Evolutionary conservation across 2,888 invertebrate species (phyloP).

Genomic region (Choristoneura rosaceana): DNA sequence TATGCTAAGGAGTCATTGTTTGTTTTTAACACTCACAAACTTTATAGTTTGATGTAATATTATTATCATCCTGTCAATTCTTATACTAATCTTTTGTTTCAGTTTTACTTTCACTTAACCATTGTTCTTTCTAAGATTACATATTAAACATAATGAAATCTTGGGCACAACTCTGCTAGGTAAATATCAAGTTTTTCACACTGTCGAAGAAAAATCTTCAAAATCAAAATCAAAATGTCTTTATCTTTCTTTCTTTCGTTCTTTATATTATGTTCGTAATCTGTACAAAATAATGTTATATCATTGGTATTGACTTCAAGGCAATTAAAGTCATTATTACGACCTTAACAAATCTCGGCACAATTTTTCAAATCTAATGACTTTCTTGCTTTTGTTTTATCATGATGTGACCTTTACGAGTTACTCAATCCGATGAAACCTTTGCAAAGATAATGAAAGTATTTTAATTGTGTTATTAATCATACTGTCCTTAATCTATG

Average conservation of each 20-base stretch:
- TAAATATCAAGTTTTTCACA: background rate
- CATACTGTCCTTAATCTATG: conserved; percentile 16
- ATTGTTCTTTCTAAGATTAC: too few species aligned
- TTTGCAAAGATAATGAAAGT: conserved; percentile 5
- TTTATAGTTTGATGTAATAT: background rate
- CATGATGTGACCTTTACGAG: conserved; percentile 26
- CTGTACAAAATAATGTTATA: conserved; percentile 2
- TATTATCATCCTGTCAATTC: too few species aligned
- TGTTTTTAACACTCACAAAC: background rate
- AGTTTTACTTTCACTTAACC: too few species aligned
- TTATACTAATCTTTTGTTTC: too few species aligned
- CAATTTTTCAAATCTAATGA: conserved; percentile 37
- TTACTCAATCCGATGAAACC: conserved; percentile 11
- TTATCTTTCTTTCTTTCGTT: too few species aligned
- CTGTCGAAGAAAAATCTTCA: background rate
- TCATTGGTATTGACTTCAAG: conserved; percentile 32
- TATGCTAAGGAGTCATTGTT: conserved; percentile 2
- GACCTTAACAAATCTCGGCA: conserved; percentile 23
- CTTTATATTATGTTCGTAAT: background rate
- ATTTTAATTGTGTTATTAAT: conserved; percentile 16
- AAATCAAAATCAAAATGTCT: too few species aligned
- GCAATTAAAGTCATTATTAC: conserved; percentile 38
- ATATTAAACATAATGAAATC: too few species aligned
- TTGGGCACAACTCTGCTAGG: too few species aligned
- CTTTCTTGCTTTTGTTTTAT: conserved; percentile 33